A percentile compares a stretch with the other conserved stretches of the same genome.
These are phyloP conservation scores for Semnornis frantzii DNA, from an alignment of 2,113 vertebrate genomes.

Conservation along the genomic window DNA sequence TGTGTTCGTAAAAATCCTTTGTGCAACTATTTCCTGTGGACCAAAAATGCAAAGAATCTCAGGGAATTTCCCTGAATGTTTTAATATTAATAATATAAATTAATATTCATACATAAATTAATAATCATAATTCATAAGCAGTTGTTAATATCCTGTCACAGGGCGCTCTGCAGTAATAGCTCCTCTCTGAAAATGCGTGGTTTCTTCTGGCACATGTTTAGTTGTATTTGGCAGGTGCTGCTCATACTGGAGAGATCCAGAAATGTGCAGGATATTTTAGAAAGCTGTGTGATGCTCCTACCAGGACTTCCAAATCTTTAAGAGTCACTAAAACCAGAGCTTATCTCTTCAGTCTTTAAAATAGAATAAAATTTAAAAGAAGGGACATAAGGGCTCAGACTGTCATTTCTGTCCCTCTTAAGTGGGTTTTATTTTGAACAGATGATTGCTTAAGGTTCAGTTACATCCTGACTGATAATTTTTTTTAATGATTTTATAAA, in stretches of 20 bases:
- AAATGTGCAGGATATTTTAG: background rate
- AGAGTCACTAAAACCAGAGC: background rate
- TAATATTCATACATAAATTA: too few relatives aligned
- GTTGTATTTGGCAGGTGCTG: background rate
- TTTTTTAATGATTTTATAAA: background rate
- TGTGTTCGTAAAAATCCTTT: too few relatives aligned
- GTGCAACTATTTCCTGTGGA: too few relatives aligned
- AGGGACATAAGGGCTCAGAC: background rate
- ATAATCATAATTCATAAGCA: too few relatives aligned
- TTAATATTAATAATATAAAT: too few relatives aligned
- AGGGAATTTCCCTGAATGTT: too few relatives aligned
- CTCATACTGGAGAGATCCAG: background rate
- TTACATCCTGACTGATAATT: background rate
- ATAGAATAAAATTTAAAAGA: background rate
- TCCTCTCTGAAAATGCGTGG: background rate
- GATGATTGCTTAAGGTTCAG: background rate
- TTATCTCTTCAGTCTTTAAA: background rate
- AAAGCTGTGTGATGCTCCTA: background rate
- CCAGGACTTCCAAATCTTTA: background rate
- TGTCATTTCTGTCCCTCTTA: background rate
- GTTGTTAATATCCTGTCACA: too few relatives aligned
- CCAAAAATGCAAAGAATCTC: too few relatives aligned
- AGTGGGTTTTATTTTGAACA: background rate
- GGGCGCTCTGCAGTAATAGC: background rate
- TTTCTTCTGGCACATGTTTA: background rate